phyloP scores from a whole-genome alignment of 2,888 invertebrate genomes.

The Pandemis corylana region DNA sequence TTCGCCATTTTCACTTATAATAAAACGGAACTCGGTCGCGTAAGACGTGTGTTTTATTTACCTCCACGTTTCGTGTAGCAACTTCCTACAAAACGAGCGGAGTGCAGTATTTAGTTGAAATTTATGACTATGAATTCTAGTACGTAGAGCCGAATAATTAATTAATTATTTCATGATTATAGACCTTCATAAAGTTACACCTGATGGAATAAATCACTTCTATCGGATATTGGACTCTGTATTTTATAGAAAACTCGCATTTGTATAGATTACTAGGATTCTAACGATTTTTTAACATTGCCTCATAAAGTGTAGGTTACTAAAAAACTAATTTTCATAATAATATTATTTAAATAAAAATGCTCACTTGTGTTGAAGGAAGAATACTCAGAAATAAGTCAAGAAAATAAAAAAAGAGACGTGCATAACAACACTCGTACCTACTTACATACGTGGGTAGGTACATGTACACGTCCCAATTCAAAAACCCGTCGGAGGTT shows the following conservation, averaged over 20 bases:
- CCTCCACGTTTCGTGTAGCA: not conserved
- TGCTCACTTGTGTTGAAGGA: not conserved
- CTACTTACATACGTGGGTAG: constrained; percentile 12
- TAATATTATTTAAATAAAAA: not conserved
- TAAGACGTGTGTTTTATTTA: constrained; percentile 3
- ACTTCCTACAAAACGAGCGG: not conserved
- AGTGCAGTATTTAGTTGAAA: not conserved
- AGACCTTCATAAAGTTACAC: too few species aligned
- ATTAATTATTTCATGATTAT: too few species aligned
- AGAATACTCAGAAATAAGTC: not conserved
- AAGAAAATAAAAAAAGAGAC: not conserved
- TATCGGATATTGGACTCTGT: too few species aligned
- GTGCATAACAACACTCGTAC: not conserved
- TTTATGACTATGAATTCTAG: not conserved
- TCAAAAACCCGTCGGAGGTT: constrained; percentile 42
- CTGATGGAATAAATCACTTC: too few species aligned
- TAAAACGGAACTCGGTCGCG: constrained; percentile 1
- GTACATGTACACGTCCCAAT: constrained; percentile 31
- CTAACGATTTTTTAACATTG: too few species aligned
- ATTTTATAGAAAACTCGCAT: too few species aligned
- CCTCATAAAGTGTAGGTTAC: not conserved
- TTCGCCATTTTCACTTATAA: constrained; percentile 10
- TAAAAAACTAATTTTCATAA: not conserved
- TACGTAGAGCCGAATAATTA: not conserved
- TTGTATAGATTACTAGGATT: too few species aligned